Evolutionary conservation across 2,797 vertebrate species (phyloP).

Genomic region (Pogoniulus pusillus): DNA sequence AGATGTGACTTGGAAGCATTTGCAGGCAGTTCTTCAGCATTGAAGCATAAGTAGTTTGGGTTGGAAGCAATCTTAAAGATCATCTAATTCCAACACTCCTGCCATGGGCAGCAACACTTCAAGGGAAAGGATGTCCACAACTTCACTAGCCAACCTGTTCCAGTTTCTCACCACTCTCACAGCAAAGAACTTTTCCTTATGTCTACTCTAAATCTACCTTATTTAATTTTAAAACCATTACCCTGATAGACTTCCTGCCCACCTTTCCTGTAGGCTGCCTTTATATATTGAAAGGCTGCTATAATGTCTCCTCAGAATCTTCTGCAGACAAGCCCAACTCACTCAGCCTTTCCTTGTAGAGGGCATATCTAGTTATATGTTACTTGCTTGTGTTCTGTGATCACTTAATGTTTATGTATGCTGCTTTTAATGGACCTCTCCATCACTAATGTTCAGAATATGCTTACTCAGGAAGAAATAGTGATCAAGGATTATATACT

Average conservation of each 20-base stretch:
- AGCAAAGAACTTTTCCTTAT: not conserved
- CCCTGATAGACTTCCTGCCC: not conserved
- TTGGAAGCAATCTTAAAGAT: not conserved
- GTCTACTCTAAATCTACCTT: not conserved
- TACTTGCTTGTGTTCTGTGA: fast-evolving
- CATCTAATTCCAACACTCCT: not conserved
- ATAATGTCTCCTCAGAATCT: not conserved
- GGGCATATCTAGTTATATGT: not conserved
- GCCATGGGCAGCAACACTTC: not conserved
- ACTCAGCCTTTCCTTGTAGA: not conserved
- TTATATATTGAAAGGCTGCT: not conserved
- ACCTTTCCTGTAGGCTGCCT: not conserved
- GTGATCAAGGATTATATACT: not conserved
- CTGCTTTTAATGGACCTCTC: not conserved
- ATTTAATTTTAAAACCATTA: not conserved
- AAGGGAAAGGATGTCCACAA: not conserved
- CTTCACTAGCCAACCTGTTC: not conserved
- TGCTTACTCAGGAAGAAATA: not conserved
- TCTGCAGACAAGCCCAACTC: not conserved
- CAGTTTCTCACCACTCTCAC: not conserved
- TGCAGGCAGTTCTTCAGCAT: not conserved
- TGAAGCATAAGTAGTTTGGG: not conserved
- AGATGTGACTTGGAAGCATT: not conserved
- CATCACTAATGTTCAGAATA: not conserved
- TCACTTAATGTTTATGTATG: not conserved